Base-by-base conservation (phyloP, 2,888 invertebrate species). In the Apantesis nais region DNA sequence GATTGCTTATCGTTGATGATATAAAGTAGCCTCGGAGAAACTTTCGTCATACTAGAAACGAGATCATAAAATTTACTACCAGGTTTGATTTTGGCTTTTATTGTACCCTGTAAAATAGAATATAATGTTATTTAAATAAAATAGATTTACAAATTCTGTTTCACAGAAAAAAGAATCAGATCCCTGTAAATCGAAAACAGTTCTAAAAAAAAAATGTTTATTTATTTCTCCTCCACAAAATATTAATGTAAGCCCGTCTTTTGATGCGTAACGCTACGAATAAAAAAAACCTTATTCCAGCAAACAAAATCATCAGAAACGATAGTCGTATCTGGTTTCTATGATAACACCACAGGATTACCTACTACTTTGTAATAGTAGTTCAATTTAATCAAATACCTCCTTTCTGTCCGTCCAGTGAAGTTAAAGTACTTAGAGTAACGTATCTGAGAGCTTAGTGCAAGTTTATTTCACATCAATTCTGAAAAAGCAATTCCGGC, bases 11-110 rank as follows among this genome's bases (percentile, higher is more conserved):
- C 88, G 84, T 92, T 92, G 60, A 93, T 88, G 2, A 93, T 88
- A 73, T 92, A 93, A 55, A 93, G 79, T 5, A 93, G 77, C 72
- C 83, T 83, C 7, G 92, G 91, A n/a, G 91, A 90, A 29, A 84
- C 78, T 61, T 86, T 74, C 73, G 85, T 87, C 41, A 93, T 76
- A 9, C 77, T 79, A 1, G 84, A 79, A 3, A 91, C 84, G 22
- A 92, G 72, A 22, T 89, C 77, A 55, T 90, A 89, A 0, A 93
- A 78, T 70, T 88, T 85, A 0, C 90, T 88, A 3, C 89, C 91
- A 0, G 92, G 90, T 68, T 78, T 80, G 48, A 93, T 81, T 72
- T 86, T 84, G 0, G 88, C 84, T 70, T 78, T 83, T 3, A 92
- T 70, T 14, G 86, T 79, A 68, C 84, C 79, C 93, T 93, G 25